These are phyloP conservation scores for Entomobrya proxima DNA, from an alignment of 2,888 invertebrate genomes.

Conservation along the genomic window DNA sequence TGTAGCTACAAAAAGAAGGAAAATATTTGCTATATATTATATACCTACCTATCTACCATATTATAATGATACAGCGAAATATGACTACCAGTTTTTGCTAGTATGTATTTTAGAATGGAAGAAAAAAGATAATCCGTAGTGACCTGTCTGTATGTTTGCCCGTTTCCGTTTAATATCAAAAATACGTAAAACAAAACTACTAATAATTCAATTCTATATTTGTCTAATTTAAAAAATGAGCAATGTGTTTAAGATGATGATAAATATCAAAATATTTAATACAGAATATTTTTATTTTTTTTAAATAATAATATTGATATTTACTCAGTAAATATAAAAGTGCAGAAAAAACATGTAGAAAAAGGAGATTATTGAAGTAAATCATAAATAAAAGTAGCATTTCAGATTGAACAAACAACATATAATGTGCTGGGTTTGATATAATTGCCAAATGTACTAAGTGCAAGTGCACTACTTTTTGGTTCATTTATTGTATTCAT, in stretches of 20 bases:
- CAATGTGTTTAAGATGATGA: constrained; percentile 60
- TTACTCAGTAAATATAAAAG: constrained; percentile 57
- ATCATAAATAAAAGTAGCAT: constrained; percentile 61
- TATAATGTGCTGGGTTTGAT: neutral
- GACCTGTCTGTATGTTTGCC: constrained; percentile 62
- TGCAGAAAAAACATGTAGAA: constrained; percentile 58
- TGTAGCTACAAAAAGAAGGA: constrained; percentile 9
- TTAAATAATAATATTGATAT: constrained; percentile 61
- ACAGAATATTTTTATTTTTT: constrained; percentile 69
- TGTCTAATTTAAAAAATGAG: constrained; percentile 54
- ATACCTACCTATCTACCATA: too few relatives aligned
- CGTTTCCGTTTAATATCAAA: constrained; percentile 55
- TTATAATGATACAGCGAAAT: constrained; percentile 28
- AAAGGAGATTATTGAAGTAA: constrained; percentile 66
- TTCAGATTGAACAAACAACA: constrained; percentile 50
- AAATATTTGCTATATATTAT: constrained; percentile 36
- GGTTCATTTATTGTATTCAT: too few relatives aligned
- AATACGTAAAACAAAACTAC: constrained; percentile 11
- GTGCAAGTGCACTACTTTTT: too few relatives aligned
- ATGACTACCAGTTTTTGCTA: constrained; percentile 31
- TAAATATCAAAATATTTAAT: constrained; percentile 67
- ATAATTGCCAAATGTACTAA: neutral
- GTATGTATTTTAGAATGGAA: neutral
- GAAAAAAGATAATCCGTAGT: constrained; percentile 59
- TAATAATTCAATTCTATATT: constrained; percentile 29